Percentiles rank a stretch among this genome's conserved stretches.
Evolutionary conservation across 2,797 vertebrate genomes (phyloP).

Genomic region (Chaunax sp.): DNA sequence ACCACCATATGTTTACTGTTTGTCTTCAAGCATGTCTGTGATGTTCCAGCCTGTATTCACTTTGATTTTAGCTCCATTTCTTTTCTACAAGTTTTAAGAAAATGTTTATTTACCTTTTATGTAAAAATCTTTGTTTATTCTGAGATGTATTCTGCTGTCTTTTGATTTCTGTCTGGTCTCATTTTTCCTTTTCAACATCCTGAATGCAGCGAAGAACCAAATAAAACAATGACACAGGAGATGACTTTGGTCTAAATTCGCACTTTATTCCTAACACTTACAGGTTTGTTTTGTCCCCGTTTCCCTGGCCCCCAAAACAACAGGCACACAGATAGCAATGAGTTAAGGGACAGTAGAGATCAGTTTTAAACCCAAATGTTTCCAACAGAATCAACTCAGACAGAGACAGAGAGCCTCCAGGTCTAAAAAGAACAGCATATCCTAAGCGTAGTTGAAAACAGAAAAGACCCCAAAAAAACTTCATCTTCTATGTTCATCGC

Average conservation of each 20-base stretch:
- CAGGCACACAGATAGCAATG: conserved; percentile 87
- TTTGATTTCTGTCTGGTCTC: no score
- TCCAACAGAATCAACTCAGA: conserved; percentile 76
- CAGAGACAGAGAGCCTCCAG: conserved; percentile 62
- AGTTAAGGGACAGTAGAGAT: conserved; percentile 80
- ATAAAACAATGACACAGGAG: conserved; percentile 51
- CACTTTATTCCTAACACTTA: conserved; percentile 89
- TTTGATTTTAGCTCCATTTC: no score
- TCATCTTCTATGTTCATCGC: conserved; percentile 18
- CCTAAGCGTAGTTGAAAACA: conserved; percentile 65
- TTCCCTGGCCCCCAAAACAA: conserved; percentile 78
- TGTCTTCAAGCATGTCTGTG: no score
- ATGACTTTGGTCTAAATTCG: conserved; percentile 84
- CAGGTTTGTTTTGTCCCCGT: conserved; percentile 79
- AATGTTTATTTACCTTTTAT: no score
- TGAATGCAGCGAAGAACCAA: neutral
- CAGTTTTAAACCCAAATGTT: conserved; percentile 72
- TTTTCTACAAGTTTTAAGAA: no score
- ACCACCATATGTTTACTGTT: no score
- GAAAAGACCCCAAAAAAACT: conserved; percentile 54
- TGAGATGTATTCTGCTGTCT: no score
- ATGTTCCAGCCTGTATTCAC: no score
- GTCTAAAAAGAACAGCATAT: conserved; percentile 70
- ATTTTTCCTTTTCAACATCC: no score
- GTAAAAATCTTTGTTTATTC: no score